Evolutionary conservation across 2,888 invertebrate genomes (phyloP), one percentile per base, ranked within the genome.

Genomic region (Sarcophaga variegata): DNA sequence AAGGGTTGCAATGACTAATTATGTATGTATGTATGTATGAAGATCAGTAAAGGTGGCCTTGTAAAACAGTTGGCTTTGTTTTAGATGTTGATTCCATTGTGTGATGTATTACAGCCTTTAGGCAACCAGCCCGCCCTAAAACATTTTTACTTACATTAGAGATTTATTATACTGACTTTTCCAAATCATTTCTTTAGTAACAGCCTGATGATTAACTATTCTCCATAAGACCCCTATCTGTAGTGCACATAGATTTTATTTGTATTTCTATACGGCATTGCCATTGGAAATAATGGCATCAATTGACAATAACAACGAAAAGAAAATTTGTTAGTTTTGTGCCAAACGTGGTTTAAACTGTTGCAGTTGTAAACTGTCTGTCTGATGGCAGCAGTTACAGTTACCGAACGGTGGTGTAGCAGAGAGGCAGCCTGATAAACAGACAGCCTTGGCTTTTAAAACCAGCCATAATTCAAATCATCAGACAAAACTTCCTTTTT

Each of bases 381-480:
- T 86, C 81, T 79, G 70, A 78, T 70, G 59, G 75, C 79, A 74
- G 77, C 64, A 77, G 72, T 80, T 60, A 81, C 47, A 80, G 59
- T 64, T 64, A 71, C 11, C 70, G 12, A 3, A 45, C 69, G 54
- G 54, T 22, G 22, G 54, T 22, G 22, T 83, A 45, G 27, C 47
- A 66, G 59, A 37, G 59, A 66, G 47, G 22, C 54, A 72, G 76
- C 54, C 70, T 71, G 75, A 62, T 14, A 54, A 54, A 54, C 83
- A 83, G 81, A 79, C 83, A 81, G 75, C 82, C 82, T 83, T 86
- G 74, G 83, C 77, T 83, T 80, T 85, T 77, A 78, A 81, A 75
- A 81, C 81, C 59, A 75, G 78, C 83, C 62, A 81, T 84, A 84
- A 84, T 78, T 87, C 81, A 81, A 87, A 84, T 67, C 81, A 81